Evolutionary conservation across 2,888 invertebrate species (phyloP).

Genomic region (Celastrina argiolus): DNA sequence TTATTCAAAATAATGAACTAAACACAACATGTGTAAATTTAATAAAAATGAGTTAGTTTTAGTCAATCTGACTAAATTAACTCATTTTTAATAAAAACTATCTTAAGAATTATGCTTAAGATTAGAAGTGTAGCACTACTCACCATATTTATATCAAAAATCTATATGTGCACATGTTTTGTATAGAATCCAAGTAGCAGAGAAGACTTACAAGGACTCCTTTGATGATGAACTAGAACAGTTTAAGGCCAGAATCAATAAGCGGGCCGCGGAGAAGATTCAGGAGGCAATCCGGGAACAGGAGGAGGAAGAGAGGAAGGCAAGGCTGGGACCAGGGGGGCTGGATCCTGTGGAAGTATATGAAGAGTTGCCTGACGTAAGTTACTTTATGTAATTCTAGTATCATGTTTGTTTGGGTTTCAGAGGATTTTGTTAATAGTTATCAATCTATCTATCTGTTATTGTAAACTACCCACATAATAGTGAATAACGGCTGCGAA

Average conservation of each 20-base stretch:
- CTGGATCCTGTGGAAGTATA: constrained; percentile 98
- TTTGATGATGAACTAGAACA: constrained; percentile 94
- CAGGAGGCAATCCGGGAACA: constrained; percentile 91
- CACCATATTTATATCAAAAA: no score
- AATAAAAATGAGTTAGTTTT: no score
- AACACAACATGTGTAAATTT: no score
- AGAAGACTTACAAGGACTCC: constrained; percentile 92
- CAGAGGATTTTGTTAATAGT: no score
- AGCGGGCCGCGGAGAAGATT: constrained; percentile 90
- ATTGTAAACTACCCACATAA: no score
- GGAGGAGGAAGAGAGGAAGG: constrained; percentile 90
- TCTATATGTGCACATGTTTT: background rate
- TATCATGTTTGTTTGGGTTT: background rate
- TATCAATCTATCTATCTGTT: no score
- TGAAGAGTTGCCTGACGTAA: constrained; percentile 92
- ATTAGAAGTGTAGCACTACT: no score
- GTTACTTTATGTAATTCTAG: constrained; percentile 31
- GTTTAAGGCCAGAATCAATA: constrained; percentile 91
- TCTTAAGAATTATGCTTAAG: no score
- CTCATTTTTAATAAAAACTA: no score
- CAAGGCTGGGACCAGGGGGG: constrained; percentile 97
- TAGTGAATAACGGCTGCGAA: no score
- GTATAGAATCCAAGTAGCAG: constrained; percentile 92
- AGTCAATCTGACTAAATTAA: no score
- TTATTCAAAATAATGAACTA: no score